phyloP scores from a whole-genome alignment of 2,888 invertebrate species.

The Microchrysa polita region DNA sequence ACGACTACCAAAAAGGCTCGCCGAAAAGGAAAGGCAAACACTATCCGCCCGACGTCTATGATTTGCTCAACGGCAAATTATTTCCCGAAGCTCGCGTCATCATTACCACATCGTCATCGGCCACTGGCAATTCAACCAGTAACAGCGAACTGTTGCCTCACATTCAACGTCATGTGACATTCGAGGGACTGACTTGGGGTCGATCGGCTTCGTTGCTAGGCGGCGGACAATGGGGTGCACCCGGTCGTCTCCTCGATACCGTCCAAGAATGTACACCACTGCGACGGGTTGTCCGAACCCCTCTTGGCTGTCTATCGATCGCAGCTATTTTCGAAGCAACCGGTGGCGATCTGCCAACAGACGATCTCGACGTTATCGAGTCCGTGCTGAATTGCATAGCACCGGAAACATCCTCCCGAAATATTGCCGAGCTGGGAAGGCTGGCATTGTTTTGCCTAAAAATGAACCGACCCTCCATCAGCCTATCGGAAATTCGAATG shows the following conservation, averaged over 20 bases:
- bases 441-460: conserved; percentile 66
- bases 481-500: conserved; percentile 66
- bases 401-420: conserved; percentile 54
- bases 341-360: conserved; percentile 61
- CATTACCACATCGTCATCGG: conserved; percentile 65
- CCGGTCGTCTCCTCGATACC: conserved; percentile 63
- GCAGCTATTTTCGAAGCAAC: conserved; percentile 67
- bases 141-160: conserved; percentile 62
- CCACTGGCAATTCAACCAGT: conserved; percentile 24
- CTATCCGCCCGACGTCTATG: conserved; percentile 65
- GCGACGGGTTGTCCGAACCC: conserved; percentile 65
- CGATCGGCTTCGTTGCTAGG: conserved; percentile 65
- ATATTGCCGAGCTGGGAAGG: conserved; percentile 67
- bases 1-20: conserved; percentile 61
- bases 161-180: conserved; percentile 65
- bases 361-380: conserved; percentile 60
- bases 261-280: conserved; percentile 63
- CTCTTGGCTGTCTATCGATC: conserved; percentile 67
- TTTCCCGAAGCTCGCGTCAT: conserved; percentile 67
- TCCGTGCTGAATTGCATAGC: conserved; percentile 62
- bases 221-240: conserved; percentile 66
- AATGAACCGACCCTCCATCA: conserved; percentile 65
- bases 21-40: conserved; percentile 61
- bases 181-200: conserved; percentile 66
- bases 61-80: conserved; percentile 67